These are phyloP conservation scores for Epinephelus lanceolatus DNA, from an alignment of 2,113 vertebrate genomes.

Conservation along the genomic window DNA sequence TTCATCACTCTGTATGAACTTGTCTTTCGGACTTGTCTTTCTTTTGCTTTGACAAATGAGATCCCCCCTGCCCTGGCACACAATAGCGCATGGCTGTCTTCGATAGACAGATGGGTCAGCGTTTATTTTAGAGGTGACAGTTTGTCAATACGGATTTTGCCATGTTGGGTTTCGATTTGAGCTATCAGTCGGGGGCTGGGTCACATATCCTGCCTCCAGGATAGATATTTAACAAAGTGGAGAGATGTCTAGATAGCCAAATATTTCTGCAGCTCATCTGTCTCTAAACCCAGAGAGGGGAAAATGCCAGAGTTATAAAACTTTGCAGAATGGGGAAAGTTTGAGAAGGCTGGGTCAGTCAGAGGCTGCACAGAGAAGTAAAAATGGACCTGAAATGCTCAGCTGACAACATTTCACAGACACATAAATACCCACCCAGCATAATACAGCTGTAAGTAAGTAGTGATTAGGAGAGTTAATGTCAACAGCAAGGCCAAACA, in stretches of 20 bases:
- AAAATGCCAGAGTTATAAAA: background rate
- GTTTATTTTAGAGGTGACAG: constrained; percentile 28
- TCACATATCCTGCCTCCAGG: background rate
- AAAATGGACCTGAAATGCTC: background rate
- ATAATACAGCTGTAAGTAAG: background rate
- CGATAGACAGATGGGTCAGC: background rate
- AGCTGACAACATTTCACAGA: background rate
- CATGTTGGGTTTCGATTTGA: constrained; percentile 32
- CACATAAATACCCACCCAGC: background rate
- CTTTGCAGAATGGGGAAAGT: background rate
- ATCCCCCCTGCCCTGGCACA: background rate
- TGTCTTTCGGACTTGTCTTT: background rate
- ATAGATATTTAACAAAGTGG: constrained; percentile 1
- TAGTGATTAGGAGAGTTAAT: no score
- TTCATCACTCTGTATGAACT: background rate
- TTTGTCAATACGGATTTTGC: constrained; percentile 30
- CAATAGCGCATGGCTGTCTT: background rate
- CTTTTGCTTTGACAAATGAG: background rate
- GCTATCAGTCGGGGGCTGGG: constrained; percentile 23
- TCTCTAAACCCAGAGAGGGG: background rate
- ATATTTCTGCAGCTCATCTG: constrained; percentile 5
- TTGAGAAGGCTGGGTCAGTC: background rate
- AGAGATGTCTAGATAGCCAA: background rate
- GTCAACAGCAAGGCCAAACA: background rate
- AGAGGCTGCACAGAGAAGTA: no score